Evolutionary conservation across 2,797 vertebrate genomes (phyloP).

Genomic region (Pangasius mekongensis): DNA sequence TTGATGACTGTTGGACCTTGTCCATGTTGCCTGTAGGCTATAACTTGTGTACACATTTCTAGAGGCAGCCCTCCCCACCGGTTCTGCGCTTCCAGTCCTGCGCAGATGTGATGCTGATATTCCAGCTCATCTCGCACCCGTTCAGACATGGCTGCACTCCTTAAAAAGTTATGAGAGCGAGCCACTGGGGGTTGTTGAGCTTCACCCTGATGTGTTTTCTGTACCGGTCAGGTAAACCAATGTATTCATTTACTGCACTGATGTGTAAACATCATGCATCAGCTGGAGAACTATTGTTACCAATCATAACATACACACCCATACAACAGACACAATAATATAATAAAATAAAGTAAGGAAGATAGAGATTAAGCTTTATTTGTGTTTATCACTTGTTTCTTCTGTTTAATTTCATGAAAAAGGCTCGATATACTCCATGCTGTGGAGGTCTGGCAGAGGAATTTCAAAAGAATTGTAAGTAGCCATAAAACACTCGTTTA

Average conservation of each 20-base stretch:
- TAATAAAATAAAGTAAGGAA: background rate
- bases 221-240: slow-evolving; percentile 78
- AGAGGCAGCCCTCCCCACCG: slow-evolving; percentile 69
- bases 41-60: background rate
- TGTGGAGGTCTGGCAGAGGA: slow-evolving; percentile 86
- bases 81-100: slow-evolving; percentile 73
- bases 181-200: slow-evolving; percentile 78
- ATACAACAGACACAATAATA: too few relatives aligned
- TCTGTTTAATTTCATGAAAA: slow-evolving; percentile 13
- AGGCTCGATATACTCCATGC: slow-evolving; percentile 86
- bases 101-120: slow-evolving; percentile 72
- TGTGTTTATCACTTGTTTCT: background rate
- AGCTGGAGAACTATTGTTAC: background rate
- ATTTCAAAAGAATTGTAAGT: slow-evolving; percentile 89
- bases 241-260: background rate
- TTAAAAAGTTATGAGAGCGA: slow-evolving; percentile 71
- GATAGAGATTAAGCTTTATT: background rate
- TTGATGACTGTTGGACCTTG: background rate
- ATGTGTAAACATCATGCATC: background rate
- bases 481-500: background rate
- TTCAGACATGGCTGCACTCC: slow-evolving; percentile 84
- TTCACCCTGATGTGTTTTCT: slow-evolving; percentile 89
- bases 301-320: background rate
- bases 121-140: slow-evolving; percentile 71
- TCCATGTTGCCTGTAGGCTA: background rate